A percentile compares a stretch with the other conserved stretches of the same genome.
Evolutionary conservation across 2,888 invertebrate genomes (phyloP).

Genomic region (Drosophila maculinotata): DNA sequence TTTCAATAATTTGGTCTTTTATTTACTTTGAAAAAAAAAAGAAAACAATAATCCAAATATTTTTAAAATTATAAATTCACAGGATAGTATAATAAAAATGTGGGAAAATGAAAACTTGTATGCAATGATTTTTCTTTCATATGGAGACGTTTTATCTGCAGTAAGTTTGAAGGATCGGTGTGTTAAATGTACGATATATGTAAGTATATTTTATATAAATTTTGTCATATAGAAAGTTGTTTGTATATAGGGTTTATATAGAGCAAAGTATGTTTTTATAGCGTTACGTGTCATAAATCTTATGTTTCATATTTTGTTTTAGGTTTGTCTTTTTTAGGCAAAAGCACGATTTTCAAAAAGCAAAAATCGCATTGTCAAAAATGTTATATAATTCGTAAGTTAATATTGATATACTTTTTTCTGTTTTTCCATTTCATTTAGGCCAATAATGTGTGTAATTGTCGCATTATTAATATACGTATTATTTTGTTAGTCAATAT

Average conservation of each 20-base stretch:
- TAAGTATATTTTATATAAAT: constrained; percentile 60
- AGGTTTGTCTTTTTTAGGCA: constrained; percentile 54
- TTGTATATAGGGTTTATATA: constrained; percentile 76
- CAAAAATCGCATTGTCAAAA: constrained; percentile 79
- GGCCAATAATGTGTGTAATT: constrained; percentile 53
- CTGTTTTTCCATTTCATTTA: constrained; percentile 40
- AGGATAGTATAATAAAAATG: constrained; percentile 4
- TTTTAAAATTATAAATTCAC: neutral
- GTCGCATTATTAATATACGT: constrained; percentile 35
- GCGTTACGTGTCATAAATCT: constrained; percentile 43
- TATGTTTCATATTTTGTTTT: constrained; percentile 35
- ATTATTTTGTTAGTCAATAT: constrained; percentile 26
- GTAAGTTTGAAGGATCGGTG: constrained; percentile 44
- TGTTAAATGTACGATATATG: constrained; percentile 59
- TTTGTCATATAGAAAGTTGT: constrained; percentile 64
- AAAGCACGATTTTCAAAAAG: constrained; percentile 81
- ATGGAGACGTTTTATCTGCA: constrained; percentile 20
- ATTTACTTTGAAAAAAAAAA: constrained; percentile 48
- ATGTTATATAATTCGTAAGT: constrained; percentile 73
- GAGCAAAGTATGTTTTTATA: constrained; percentile 73
- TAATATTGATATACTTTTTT: constrained; percentile 54
- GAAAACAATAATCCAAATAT: neutral
- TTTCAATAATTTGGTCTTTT: constrained; percentile 42
- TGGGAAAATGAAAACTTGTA: constrained; percentile 2
- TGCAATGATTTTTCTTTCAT: neutral